phyloP scores from a whole-genome alignment of 2,888 invertebrate species.

The Caenorhabditis auriculariae region DNA sequence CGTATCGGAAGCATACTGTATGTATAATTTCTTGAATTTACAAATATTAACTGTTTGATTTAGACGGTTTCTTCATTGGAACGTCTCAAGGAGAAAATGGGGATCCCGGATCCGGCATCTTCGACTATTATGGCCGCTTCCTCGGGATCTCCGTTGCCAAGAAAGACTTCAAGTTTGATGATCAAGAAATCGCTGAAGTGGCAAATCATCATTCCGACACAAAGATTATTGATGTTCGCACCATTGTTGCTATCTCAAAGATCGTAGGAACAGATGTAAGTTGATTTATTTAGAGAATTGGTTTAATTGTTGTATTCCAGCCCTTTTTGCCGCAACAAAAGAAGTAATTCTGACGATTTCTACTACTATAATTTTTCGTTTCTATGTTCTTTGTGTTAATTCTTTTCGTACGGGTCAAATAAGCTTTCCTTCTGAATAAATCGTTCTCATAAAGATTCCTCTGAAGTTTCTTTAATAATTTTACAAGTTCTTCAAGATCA shows the following conservation, averaged over 20 bases:
- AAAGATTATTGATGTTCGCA: conserved; percentile 1
- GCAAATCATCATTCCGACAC: conserved; percentile 6
- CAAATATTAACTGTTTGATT: conserved; percentile 10
- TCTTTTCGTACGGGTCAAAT: too few relatives aligned
- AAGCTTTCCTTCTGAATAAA: too few relatives aligned
- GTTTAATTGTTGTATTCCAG: conserved; percentile 8
- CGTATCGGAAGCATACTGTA: conserved; percentile 1
- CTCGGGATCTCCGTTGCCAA: conserved; percentile 5
- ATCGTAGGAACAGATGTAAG: conserved; percentile 3
- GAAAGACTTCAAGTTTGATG: conserved; percentile 1
- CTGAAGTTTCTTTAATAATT: too few relatives aligned
- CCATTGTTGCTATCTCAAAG: conserved; percentile 1
- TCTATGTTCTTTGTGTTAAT: too few relatives aligned
- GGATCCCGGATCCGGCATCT: conserved; percentile 2
- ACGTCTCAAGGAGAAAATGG: conserved; percentile 1
- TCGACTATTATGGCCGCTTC: conserved; percentile 3
- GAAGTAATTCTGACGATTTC: too few relatives aligned
- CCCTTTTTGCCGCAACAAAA: too few relatives aligned
- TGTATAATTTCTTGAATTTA: conserved; percentile 6
- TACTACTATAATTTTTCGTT: too few relatives aligned
- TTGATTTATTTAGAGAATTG: conserved; percentile 8
- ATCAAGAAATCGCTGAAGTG: conserved; percentile 1
- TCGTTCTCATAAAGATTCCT: too few relatives aligned
- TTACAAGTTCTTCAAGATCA: too few relatives aligned
- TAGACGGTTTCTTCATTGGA: conserved; percentile 2